A percentile compares a stretch with the other conserved stretches of the same genome.
phyloP scores from a whole-genome alignment of 92 coral and sea anemone species.

The Phenganax marumi region DNA sequence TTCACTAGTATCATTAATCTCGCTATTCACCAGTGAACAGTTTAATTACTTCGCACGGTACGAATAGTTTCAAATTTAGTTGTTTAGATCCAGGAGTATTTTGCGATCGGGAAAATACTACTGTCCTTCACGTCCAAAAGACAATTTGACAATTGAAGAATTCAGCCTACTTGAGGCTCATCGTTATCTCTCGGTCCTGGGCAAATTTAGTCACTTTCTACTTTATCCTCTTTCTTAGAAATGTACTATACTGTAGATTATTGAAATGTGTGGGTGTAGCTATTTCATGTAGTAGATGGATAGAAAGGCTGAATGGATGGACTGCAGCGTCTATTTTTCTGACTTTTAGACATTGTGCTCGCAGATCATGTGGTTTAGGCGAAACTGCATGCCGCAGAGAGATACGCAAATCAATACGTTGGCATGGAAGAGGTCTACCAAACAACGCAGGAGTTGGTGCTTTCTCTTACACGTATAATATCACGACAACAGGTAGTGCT shows the following conservation, averaged over 20 bases:
- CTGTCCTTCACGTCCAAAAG: too few relatives aligned
- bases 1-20: too few relatives aligned
- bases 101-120: too few relatives aligned
- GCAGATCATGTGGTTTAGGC: background rate
- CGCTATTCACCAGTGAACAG: too few relatives aligned
- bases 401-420: slow-evolving; percentile 30
- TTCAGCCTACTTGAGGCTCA: too few relatives aligned
- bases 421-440: slow-evolving; percentile 27
- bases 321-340: background rate
- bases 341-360: slow-evolving; percentile 26
- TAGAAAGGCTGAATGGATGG: background rate
- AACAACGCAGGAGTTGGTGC: slow-evolving; percentile 8
- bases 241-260: background rate
- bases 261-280: background rate
- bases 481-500: slow-evolving; percentile 15
- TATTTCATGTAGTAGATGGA: background rate
- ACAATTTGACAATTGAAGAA: too few relatives aligned
- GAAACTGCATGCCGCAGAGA: background rate
- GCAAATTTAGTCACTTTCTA: too few relatives aligned
- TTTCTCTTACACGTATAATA: slow-evolving; percentile 3
- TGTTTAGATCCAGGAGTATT: too few relatives aligned
- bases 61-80: too few relatives aligned
- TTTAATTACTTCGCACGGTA: too few relatives aligned
- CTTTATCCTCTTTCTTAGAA: too few relatives aligned
- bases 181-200: too few relatives aligned